Conservation (phyloP, 2,113 vertebrate species). For the Willisornis vidua region DNA sequence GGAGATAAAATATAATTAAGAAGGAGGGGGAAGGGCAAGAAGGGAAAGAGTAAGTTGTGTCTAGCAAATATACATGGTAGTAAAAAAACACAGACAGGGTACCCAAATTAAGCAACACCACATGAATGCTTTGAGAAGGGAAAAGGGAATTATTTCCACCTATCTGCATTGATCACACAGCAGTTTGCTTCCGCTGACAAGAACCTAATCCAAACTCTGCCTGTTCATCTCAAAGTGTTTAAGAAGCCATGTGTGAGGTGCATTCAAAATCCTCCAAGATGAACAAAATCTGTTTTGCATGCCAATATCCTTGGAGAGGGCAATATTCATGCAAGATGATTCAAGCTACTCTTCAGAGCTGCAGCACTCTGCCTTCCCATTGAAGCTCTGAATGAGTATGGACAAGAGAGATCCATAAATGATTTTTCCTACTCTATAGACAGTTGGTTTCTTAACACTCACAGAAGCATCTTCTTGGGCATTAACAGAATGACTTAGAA, state of each 20-base stretch:
- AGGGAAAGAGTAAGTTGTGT: background rate
- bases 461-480: constrained; percentile 24
- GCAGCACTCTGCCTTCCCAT: constrained; percentile 44
- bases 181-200: background rate
- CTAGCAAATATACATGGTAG: background rate
- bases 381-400: constrained; percentile 36
- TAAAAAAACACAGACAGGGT: background rate
- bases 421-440: constrained; percentile 6
- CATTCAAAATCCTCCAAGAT: background rate
- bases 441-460: constrained; percentile 38
- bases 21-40: background rate
- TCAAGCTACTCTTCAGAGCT: constrained; percentile 54
- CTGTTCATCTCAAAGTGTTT: background rate
- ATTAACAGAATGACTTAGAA: background rate
- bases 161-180: background rate
- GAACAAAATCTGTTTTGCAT: constrained; percentile 61
- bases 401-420: constrained; percentile 36
- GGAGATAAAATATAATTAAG: background rate
- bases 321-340: constrained; percentile 55
- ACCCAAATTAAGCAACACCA: background rate
- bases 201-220: background rate
- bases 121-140: background rate
- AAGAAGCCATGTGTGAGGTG: constrained; percentile 26
- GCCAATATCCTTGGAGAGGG: constrained; percentile 62
- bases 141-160: background rate